These are phyloP conservation scores for Myiozetetes cayanensis DNA, from an alignment of 2,113 vertebrate species.

Conservation along the genomic window DNA sequence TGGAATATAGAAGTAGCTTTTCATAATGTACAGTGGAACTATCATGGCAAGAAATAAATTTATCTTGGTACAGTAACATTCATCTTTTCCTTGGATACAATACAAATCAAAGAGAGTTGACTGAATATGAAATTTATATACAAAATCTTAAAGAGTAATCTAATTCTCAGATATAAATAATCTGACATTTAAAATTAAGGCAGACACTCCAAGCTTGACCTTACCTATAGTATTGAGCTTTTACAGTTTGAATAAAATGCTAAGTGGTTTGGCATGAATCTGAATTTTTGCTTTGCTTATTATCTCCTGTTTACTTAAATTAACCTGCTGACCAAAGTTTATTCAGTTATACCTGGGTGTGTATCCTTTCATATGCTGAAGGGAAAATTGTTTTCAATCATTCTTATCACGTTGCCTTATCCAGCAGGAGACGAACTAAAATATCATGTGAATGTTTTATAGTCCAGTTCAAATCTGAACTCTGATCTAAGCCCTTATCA, in stretches of 20 bases:
- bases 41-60: neutral
- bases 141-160: neutral
- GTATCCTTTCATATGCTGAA: neutral
- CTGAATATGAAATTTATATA: neutral
- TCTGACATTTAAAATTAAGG: neutral
- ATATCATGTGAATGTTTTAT: fast-evolving
- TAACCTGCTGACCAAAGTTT: neutral
- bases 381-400: neutral
- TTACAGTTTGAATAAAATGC: neutral
- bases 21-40: neutral
- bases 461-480: neutral
- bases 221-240: neutral
- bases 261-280: neutral
- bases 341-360: neutral
- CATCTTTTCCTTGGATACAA: neutral
- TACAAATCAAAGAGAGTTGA: neutral
- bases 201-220: neutral
- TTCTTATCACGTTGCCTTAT: neutral
- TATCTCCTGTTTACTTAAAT: neutral
- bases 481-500: neutral
- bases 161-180: neutral
- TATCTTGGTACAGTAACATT: neutral
- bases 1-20: neutral
- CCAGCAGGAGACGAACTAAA: neutral
- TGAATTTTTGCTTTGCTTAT: neutral